Percentiles rank a stretch among this genome's conserved stretches.
Conservation (phyloP, 64 coral and sea anemone genomes). For the Porites australiensis region DNA sequence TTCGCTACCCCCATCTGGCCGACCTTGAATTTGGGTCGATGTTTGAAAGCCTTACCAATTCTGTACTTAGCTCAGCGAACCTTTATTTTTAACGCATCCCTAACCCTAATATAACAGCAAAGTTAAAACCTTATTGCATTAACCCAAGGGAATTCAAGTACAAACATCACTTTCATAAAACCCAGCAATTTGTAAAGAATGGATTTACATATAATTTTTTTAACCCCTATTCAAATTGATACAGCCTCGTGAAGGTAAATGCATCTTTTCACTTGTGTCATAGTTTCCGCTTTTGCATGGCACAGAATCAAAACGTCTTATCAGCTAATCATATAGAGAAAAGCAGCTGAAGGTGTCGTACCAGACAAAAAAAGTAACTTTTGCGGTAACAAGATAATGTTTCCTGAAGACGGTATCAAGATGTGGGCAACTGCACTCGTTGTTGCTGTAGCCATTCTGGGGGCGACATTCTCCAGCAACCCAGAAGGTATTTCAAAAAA, state of each 20-base stretch:
- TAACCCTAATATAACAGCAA: too few relatives aligned
- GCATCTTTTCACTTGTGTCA: not conserved
- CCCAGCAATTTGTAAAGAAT: too few relatives aligned
- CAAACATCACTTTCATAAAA: too few relatives aligned
- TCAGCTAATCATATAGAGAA: not conserved
- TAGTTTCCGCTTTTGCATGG: not conserved
- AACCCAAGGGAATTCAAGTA: too few relatives aligned
- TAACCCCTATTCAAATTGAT: not conserved
- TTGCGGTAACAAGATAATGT: not conserved
- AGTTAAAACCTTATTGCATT: too few relatives aligned
- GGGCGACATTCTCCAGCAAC: not conserved
- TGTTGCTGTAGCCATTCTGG: not conserved
- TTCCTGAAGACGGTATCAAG: not conserved
- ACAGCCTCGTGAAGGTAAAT: not conserved
- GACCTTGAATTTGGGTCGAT: too few relatives aligned
- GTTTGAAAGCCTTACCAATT: too few relatives aligned
- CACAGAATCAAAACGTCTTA: not conserved
- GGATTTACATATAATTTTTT: not conserved
- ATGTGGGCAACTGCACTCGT: not conserved
- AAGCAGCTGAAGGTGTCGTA: not conserved
- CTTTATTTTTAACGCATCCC: too few relatives aligned
- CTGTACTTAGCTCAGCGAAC: too few relatives aligned
- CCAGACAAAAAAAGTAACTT: not conserved
- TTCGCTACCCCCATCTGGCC: too few relatives aligned
- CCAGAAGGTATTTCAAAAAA: not conserved